A percentile compares a stretch with the other conserved stretches of the same genome.
Conservation (phyloP, 2,797 vertebrate genomes). For the Alcedo quadribrachys region DNA sequence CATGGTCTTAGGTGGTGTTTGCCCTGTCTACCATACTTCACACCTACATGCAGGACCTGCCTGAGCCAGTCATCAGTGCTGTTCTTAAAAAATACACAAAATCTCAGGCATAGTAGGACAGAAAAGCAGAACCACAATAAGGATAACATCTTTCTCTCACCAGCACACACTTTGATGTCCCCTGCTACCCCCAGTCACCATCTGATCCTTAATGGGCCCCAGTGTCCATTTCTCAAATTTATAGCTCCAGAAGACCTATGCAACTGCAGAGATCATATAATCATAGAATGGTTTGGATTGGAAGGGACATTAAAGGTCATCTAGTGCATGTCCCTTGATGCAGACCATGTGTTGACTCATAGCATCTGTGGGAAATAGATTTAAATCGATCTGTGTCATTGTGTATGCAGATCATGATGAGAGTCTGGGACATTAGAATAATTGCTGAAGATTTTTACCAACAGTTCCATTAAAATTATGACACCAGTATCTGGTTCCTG, state of each 20-base stretch:
- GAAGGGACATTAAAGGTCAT: not conserved
- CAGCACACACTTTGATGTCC: not conserved
- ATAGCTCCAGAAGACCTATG: not conserved
- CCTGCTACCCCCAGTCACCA: not conserved
- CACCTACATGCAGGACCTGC: not conserved
- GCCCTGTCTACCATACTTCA: not conserved
- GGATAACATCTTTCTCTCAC: not conserved
- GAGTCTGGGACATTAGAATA: not conserved
- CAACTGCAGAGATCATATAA: not conserved
- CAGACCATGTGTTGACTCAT: rapidly evolving
- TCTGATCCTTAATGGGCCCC: not conserved
- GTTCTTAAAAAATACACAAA: not conserved
- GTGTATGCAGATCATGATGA: not conserved
- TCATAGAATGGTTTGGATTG: not conserved
- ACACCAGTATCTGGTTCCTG: not conserved
- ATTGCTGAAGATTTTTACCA: not conserved
- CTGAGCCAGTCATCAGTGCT: not conserved
- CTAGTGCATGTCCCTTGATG: not conserved
- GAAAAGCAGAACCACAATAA: not conserved
- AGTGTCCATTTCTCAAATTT: not conserved
- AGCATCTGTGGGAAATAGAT: not conserved
- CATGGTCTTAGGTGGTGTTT: not conserved
- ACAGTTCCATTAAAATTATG: not conserved
- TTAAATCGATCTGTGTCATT: not conserved
- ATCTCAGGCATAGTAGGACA: not conserved